Conservation (phyloP, 1,140 invertebrate species). For the Ectropis grisescens region DNA sequence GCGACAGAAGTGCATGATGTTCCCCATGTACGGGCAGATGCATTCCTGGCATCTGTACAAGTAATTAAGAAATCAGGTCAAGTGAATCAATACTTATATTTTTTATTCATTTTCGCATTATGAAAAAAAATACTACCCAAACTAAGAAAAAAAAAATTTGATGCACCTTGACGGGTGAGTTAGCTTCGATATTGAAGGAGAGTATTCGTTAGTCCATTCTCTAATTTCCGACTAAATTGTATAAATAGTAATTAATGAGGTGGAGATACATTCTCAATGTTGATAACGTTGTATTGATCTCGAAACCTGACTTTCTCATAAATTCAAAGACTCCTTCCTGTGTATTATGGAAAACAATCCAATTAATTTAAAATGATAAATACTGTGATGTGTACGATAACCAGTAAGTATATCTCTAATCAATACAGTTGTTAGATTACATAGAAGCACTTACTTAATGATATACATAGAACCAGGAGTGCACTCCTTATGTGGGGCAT, state of each 20-base stretch:
- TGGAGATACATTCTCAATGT: no score
- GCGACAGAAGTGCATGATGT: slow-evolving; percentile 35
- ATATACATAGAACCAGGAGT: slow-evolving; percentile 40
- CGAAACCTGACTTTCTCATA: no score
- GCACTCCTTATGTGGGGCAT: slow-evolving; percentile 17
- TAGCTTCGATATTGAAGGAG: neutral
- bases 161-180: neutral
- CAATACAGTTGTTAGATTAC: no score
- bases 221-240: no score
- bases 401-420: no score
- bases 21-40: slow-evolving; percentile 39
- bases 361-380: neutral
- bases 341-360: neutral
- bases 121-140: no score
- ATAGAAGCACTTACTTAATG: slow-evolving; percentile 26
- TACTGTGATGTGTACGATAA: neutral
- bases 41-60: slow-evolving; percentile 35
- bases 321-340: no score
- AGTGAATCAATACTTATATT: neutral
- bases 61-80: neutral
- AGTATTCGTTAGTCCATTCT: neutral
- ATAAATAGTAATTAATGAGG: no score
- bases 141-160: no score
- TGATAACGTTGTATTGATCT: no score
- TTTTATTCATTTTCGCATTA: no score